Percentiles rank a stretch among this genome's conserved stretches.
Evolutionary conservation across 2,113 vertebrate genomes (phyloP).

Genomic region (Amblyopsis rosae): DNA sequence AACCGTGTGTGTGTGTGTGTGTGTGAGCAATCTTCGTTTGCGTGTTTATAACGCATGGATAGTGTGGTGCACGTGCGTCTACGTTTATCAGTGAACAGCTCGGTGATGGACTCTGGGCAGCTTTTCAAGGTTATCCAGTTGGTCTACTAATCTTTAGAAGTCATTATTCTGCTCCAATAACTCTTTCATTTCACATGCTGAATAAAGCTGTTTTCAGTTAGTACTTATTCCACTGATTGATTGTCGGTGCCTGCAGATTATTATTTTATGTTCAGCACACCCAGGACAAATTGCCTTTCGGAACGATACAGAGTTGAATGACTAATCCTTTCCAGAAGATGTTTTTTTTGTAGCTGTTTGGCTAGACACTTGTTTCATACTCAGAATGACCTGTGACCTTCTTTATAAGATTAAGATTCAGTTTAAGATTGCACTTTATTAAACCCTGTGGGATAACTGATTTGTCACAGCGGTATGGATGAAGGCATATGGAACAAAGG

Average conservation of each 20-base stretch:
- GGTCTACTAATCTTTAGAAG: constrained; percentile 35
- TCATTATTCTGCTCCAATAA: constrained; percentile 46
- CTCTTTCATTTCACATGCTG: constrained; percentile 18
- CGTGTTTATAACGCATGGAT: constrained; percentile 15
- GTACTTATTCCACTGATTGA: constrained; percentile 24
- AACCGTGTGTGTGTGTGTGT: constrained; percentile 18
- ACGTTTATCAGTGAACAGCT: constrained; percentile 66
- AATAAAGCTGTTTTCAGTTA: constrained; percentile 27
- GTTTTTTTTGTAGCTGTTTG: background rate
- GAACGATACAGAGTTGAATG: constrained; percentile 2
- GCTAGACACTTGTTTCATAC: constrained; percentile 5
- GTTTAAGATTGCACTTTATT: too few relatives aligned
- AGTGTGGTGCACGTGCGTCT: constrained; percentile 59
- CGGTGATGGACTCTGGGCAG: constrained; percentile 38
- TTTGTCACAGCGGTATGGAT: too few relatives aligned
- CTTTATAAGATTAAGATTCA: background rate
- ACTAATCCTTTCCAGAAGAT: too few relatives aligned
- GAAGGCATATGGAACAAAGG: too few relatives aligned
- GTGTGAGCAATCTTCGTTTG: background rate
- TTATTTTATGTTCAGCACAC: constrained; percentile 6
- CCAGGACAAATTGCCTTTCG: constrained; percentile 4
- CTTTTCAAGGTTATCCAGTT: constrained; percentile 64
- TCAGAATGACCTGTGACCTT: constrained; percentile 45
- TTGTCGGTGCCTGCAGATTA: constrained; percentile 9
- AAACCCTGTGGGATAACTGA: too few relatives aligned